Conservation (phyloP, 2,113 vertebrate species). For the Dromiciops gliroides region DNA sequence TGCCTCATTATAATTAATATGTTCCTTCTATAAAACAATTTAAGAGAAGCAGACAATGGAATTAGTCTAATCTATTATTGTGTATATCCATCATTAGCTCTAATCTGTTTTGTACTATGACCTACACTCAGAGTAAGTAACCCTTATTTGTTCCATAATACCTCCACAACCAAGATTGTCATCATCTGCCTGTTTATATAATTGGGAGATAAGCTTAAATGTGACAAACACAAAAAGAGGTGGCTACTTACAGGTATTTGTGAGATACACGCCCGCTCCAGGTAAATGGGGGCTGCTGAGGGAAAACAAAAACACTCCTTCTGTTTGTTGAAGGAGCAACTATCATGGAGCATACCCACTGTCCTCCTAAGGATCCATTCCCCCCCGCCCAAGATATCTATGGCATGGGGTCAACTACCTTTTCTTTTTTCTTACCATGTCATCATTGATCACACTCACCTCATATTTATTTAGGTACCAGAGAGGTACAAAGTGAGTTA, state of each 20-base stretch:
- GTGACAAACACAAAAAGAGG: constrained; percentile 77
- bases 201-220: constrained; percentile 83
- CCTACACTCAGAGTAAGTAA: constrained; percentile 79
- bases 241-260: constrained; percentile 74
- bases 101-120: constrained; percentile 81
- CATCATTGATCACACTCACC: constrained; percentile 24
- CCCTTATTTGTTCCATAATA: constrained; percentile 81
- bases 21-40: constrained; percentile 86
- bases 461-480: constrained; percentile 10
- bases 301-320: constrained; percentile 50
- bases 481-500: constrained; percentile 23
- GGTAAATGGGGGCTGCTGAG: constrained; percentile 66
- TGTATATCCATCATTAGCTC: constrained; percentile 78
- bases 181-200: constrained; percentile 78
- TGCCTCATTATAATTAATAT: constrained; percentile 85
- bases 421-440: not conserved
- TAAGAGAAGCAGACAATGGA: constrained; percentile 82
- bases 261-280: not conserved
- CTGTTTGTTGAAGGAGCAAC: constrained; percentile 34
- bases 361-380: not conserved
- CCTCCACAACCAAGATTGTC: constrained; percentile 69
- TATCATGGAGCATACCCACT: constrained; percentile 19
- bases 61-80: constrained; percentile 81
- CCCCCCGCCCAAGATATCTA: not conserved
- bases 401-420: not conserved